Percentiles rank a stretch among this genome's conserved stretches.
phyloP scores from a whole-genome alignment of 2,888 invertebrate species.

The Himalopsyche tibetana region DNA sequence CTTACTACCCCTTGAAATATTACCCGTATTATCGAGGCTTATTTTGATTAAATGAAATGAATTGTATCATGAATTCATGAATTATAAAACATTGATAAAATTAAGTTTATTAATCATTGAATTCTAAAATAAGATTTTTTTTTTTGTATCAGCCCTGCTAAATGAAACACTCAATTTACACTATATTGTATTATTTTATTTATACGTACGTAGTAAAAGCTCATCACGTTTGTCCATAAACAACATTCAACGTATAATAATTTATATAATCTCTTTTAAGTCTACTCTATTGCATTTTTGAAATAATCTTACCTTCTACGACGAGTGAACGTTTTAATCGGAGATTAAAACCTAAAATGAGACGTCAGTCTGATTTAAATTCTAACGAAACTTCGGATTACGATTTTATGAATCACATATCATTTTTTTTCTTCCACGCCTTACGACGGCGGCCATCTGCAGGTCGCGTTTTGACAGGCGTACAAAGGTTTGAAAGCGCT shows the following conservation, averaged over 20 bases:
- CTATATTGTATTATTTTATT: no score
- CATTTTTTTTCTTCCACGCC: neutral
- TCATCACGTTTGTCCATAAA: no score
- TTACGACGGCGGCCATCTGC: slow-evolving; percentile 9
- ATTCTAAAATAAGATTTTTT: no score
- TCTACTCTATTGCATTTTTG: neutral
- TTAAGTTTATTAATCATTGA: no score
- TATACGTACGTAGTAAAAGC: no score
- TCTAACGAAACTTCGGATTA: slow-evolving; percentile 30
- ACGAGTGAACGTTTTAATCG: slow-evolving; percentile 12
- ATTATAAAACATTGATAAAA: no score
- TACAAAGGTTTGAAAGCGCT: slow-evolving; percentile 18
- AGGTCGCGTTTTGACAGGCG: slow-evolving; percentile 1
- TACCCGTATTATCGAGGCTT: no score
- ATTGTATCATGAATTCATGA: no score
- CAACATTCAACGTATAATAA: neutral
- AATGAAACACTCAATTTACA: no score
- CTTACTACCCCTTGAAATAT: no score
- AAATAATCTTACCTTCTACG: neutral
- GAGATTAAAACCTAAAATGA: slow-evolving; percentile 4
- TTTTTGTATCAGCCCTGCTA: no score
- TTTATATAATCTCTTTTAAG: neutral
- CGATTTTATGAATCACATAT: slow-evolving; percentile 20
- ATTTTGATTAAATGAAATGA: no score
- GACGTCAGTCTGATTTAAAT: slow-evolving; percentile 4